A percentile compares a stretch with the other conserved stretches of the same genome.
phyloP scores from a whole-genome alignment of 2,113 vertebrate genomes.

The Microcebus jonahi region DNA sequence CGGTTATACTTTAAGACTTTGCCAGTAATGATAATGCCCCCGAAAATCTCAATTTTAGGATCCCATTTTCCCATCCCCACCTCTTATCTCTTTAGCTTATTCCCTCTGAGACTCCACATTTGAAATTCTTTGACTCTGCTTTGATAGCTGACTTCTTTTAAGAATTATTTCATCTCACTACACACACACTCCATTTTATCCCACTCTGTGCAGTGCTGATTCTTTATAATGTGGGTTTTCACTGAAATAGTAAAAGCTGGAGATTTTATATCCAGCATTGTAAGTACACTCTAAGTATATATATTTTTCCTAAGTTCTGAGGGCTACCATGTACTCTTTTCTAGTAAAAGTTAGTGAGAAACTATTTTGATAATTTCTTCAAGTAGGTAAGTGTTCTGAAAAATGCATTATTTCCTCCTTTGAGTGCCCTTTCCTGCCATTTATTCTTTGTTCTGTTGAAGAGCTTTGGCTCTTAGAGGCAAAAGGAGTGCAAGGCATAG shows the following conservation, averaged over 20 bases:
- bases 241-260: neutral
- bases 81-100: neutral
- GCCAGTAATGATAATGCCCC: neutral
- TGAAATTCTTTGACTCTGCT: neutral
- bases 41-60: neutral
- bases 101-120: neutral
- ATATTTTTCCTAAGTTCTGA: neutral
- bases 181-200: neutral
- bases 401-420: neutral
- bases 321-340: neutral
- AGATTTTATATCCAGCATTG: neutral
- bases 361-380: neutral
- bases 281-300: neutral
- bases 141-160: neutral
- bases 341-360: slow-evolving; percentile 7
- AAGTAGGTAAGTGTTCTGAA: neutral
- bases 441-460: neutral
- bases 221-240: neutral
- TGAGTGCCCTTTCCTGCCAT: neutral
- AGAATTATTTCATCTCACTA: neutral
- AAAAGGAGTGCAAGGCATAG: neutral
- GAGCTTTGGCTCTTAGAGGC: neutral
- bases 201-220: neutral
- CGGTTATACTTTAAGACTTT: neutral
- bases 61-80: neutral